phyloP scores from a whole-genome alignment of 2,888 invertebrate species.

The Urechis unicinctus region DNA sequence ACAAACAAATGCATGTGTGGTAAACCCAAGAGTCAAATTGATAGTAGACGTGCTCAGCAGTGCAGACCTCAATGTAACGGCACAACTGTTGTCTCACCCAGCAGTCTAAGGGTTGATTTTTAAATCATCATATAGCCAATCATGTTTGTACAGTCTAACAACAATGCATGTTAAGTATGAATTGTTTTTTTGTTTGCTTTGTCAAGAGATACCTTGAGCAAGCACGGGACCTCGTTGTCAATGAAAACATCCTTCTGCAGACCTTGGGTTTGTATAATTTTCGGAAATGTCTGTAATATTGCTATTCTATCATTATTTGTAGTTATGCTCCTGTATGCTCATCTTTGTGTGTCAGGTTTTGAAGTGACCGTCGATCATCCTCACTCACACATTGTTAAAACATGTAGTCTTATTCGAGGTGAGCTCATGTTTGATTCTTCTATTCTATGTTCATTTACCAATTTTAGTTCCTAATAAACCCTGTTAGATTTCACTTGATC shows the following conservation, averaged over 20 bases:
- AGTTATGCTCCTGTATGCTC: too few relatives aligned
- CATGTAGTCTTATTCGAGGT: conserved; percentile 94
- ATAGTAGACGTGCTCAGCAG: too few relatives aligned
- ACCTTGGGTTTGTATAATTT: conserved; percentile 64
- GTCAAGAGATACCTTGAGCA: conserved; percentile 62
- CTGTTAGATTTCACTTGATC: too few relatives aligned
- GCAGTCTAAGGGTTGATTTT: background rate
- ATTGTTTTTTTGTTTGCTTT: conserved; percentile 21
- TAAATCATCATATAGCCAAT: background rate
- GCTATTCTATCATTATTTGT: too few relatives aligned
- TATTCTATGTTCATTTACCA: too few relatives aligned
- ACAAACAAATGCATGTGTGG: too few relatives aligned
- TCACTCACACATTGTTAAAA: conserved; percentile 91
- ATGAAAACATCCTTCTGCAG: conserved; percentile 93
- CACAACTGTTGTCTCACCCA: background rate
- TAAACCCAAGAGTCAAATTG: too few relatives aligned
- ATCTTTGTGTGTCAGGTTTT: conserved; percentile 63
- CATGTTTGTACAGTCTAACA: background rate
- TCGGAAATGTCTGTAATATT: background rate
- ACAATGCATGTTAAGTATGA: background rate
- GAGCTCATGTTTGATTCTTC: conserved; percentile 34
- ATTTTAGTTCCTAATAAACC: too few relatives aligned
- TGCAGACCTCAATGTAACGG: too few relatives aligned
- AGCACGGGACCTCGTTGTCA: conserved; percentile 88
- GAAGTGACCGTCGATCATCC: conserved; percentile 98